Base-by-base conservation (phyloP, 2,113 vertebrate species). In the Octodon degus region DNA sequence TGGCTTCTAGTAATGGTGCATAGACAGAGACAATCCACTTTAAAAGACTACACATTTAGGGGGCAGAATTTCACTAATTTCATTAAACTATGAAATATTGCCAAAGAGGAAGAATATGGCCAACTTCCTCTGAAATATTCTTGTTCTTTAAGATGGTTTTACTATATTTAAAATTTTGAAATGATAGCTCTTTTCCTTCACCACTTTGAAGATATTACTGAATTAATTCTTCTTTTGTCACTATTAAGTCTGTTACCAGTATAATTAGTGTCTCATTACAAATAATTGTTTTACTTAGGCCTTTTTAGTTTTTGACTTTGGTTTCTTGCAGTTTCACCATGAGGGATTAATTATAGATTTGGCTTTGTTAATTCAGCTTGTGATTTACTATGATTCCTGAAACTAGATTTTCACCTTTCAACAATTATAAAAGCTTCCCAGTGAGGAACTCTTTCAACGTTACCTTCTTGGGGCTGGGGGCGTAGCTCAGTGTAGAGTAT, bases 221-320 rank as follows among this genome's bases (percentile, higher is more conserved):
- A 86, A 86, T 77, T 89, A 16, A 86, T 85, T 79, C 47, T 91
- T 85, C 30, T 70, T 53, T 70, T 30, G 12, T 80, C 40, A 43
- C 20, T 53, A 8, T 63, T 53, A 60, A 81, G 65, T 81, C 62
- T 89, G 9, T 32, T 68, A 30, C 68, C 65, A 81, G 47, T 43
- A 22, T 91, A 79, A 65, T 92, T 81, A 68, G 34, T 55, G 24
- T 63, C 30, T 50, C 37, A n/a, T 62, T 62, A 50, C 58, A 79
- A 87, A 43, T 83, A 58, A 67, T 53, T 65, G n/a, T 65, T 85
- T 50, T 84, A 27, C 40, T 88, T 14, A 86, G 60, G 19, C 10
- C 50, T 94, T 92, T 89, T 86, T 25, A 50, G 60, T 58, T 90
- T 90, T 83, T 86, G 40, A 37, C 20, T n/a, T 88, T 90, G 58